Conservation (phyloP, 1,140 invertebrate genomes). For the Sarcophaga peregrina region DNA sequence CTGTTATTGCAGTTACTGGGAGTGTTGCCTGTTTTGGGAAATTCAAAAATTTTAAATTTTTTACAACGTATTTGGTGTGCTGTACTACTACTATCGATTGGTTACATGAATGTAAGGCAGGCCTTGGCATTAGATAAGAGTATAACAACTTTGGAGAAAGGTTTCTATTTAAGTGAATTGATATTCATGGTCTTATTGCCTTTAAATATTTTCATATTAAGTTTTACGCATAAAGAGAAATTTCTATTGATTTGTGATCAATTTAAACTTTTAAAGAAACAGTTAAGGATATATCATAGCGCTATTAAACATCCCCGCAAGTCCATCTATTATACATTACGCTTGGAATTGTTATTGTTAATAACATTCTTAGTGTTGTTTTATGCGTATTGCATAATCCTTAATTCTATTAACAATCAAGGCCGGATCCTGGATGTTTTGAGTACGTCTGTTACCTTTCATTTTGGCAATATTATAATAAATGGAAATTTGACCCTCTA, state of each 20-base stretch:
- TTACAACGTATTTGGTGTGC: conserved; percentile 42
- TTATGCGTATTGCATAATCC: not conserved
- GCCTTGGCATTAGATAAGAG: not conserved
- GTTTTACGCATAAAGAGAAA: conserved; percentile 8
- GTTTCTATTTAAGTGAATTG: conserved; percentile 39
- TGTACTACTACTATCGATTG: not conserved
- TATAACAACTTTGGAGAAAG: not conserved
- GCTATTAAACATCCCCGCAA: not conserved
- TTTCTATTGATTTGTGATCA: conserved; percentile 17
- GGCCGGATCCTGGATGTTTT: not conserved
- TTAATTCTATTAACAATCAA: not conserved
- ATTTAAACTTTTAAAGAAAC: not conserved
- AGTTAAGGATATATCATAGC: not conserved
- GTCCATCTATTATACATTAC: not conserved
- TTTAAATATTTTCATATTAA: not conserved
- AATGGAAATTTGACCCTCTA: conserved; percentile 34
- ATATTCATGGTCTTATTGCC: conserved; percentile 25
- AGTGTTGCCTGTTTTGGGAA: conserved; percentile 17
- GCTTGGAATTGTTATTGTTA: conserved; percentile 26
- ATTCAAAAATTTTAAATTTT: not conserved
- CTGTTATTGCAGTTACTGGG: conserved; percentile 12
- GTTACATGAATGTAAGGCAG: not conserved
- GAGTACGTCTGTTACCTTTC: not conserved
- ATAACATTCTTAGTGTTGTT: not conserved
- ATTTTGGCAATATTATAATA: conserved; percentile 43